Base-by-base conservation (phyloP, 2,888 invertebrate genomes). In the Balanococcus diminutus region DNA sequence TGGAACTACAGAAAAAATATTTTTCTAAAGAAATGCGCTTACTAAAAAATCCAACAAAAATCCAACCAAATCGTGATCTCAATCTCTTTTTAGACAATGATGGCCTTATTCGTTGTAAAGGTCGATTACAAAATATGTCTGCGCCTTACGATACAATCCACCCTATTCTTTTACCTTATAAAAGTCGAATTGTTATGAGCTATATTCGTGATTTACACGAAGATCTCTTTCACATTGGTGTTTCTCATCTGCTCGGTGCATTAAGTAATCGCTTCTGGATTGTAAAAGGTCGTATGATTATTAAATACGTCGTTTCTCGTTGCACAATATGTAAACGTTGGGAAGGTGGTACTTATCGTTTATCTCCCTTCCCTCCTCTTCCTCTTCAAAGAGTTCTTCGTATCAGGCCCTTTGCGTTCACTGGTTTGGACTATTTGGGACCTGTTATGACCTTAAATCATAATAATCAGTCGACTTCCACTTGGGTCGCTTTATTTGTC, bases 1-100 rank as follows among this genome's bases (percentile, higher is more conserved):
- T 36, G 25, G 51, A 28, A 31, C 25, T 83, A 6, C 83, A 83
- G 32, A 2, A 16, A 9, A 83, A 83, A 61, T 83, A 56, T 56
- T 51, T 83, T 31, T 5, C 6, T 28, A 28, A 16, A 22, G 83
- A 83, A 19, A 6, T 25, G 2, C n/a, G 3, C 9, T 56, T 25
- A 5, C n/a, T 83, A 9, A 14, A 19, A 14, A 82, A 51, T 11
- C 11, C 11, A 2, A n/a, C n/a, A n/a, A n/a, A n/a, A n/a, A 6
- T 28, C 6, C 72, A 72, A 9, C 31, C 31, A 4, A 5, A 19
- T 81, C 16, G 32, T 32, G 6, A 6, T 8, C n/a, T 83, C 9
- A 56, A 51, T 28, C n/a, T 83, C 5, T 83, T 83, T 19, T 16
- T 56, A 16, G 56, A 83, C 28, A 31, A 56, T 25, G 5, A 51